phyloP scores from a whole-genome alignment of 23 tunicate species.

The Ascidia mentula region DNA sequence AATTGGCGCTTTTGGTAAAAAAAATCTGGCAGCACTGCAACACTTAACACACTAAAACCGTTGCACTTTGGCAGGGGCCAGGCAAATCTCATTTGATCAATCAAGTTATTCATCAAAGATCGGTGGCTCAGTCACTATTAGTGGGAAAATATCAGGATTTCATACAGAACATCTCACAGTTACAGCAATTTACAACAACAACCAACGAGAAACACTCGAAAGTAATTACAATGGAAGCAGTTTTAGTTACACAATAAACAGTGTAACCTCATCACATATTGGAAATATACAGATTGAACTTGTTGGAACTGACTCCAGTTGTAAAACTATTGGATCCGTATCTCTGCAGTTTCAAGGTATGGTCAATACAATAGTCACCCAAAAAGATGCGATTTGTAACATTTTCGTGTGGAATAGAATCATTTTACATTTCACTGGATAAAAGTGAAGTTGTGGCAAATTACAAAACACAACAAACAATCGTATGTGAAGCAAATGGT shows the following conservation, averaged over 20 bases:
- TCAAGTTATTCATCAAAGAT: background rate
- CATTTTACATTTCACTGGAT: background rate
- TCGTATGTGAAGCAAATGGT: background rate
- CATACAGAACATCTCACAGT: background rate
- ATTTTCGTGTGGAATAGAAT: background rate
- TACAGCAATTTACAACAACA: constrained; percentile 7
- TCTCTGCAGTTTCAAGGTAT: background rate
- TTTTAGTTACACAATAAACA: background rate
- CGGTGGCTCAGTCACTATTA: background rate
- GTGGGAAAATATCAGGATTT: background rate
- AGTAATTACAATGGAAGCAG: background rate
- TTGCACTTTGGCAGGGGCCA: background rate
- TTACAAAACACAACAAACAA: background rate
- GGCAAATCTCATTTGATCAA: background rate
- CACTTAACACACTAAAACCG: too few species aligned
- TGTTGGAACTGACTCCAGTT: background rate
- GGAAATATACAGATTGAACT: background rate
- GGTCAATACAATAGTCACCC: background rate
- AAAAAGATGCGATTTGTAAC: background rate
- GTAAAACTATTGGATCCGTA: background rate
- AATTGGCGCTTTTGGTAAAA: too few species aligned
- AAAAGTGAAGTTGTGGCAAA: background rate
- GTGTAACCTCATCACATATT: background rate
- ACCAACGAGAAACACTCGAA: background rate
- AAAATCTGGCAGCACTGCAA: too few species aligned